Evolutionary conservation across 1,140 invertebrate species (phyloP), one percentile per base, ranked within the genome.

Genomic region (Apis dorsata): DNA sequence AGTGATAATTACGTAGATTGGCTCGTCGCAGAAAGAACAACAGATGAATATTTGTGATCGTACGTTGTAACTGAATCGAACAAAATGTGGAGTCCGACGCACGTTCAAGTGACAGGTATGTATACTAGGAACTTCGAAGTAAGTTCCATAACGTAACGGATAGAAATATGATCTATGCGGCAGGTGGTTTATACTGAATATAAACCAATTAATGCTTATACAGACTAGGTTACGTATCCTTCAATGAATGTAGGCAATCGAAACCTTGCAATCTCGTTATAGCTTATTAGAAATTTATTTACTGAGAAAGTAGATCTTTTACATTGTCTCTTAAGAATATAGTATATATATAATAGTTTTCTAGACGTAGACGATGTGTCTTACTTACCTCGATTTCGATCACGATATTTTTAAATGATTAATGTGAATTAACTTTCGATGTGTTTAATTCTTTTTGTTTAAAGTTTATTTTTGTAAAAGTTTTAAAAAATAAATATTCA

Each of bases 51-150:
- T 79, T 83, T 17, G 17, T 15, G 49, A 59, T 1, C 70, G 63
- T 69, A 51, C 44, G 13, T 17, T 49, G 83, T 71, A 55, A 74
- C 76, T 10, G 55, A 74, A 34, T 63, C 55, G 34, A 80, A 15
- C 19, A 93, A 92, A 84, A 97, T 97, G 97, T 97, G 97, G 97
- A 97, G 96, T 93, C 97, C 97, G 86, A 97, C 97, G 82, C 97
- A 97, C 94, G 97, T 97, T 72, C 96, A 97, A 95, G 96, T 97
- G 84, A 97, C 96, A 93, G 95, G 96, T 96, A 94, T 90, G 90
- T 86, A 21, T 28, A 19, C 34, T 57, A 49, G 19, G 66, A 49
- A 60, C 11, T 5, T 51, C 21, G 19, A n/a, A 65, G n/a, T 15
- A 28, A 21, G 57, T 53, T 71, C 13, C 57, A 21, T n/a, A 49